Percentiles rank a stretch among this genome's conserved stretches.
These are phyloP conservation scores for Sinocyclocheilus anshuiensis DNA, from an alignment of 2,113 vertebrate species.

Conservation along the genomic window DNA sequence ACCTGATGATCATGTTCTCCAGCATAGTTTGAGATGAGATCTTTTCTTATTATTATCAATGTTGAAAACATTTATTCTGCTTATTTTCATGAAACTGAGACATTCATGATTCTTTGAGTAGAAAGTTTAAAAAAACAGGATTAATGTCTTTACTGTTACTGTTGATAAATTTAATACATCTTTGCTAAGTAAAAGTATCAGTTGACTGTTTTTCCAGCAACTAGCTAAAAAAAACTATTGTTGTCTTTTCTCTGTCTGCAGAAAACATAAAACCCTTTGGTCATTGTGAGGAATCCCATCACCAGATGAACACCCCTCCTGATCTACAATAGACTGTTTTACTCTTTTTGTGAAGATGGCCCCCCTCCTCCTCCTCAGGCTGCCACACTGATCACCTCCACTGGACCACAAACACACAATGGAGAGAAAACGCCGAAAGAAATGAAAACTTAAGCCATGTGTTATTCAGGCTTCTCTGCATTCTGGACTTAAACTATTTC, in stretches of 20 bases:
- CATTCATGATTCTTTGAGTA: neutral
- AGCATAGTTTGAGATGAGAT: neutral
- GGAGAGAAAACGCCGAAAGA: slow-evolving; percentile 99
- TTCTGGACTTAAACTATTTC: slow-evolving; percentile 72
- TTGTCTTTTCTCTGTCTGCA: slow-evolving; percentile 24
- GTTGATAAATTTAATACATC: neutral
- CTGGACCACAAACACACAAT: slow-evolving; percentile 75
- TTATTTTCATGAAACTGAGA: neutral
- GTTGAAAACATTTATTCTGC: neutral
- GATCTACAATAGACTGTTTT: slow-evolving; percentile 24
- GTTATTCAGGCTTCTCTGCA: slow-evolving; percentile 72
- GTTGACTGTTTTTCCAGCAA: neutral
- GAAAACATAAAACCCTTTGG: neutral
- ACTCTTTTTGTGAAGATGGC: slow-evolving; percentile 64
- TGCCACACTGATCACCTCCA: slow-evolving; percentile 66
- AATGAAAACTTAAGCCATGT: slow-evolving; percentile 78
- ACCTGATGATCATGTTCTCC: neutral
- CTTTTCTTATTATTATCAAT: neutral
- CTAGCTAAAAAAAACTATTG: neutral
- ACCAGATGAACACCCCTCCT: neutral
- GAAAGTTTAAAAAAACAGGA: neutral
- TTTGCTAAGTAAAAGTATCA: neutral
- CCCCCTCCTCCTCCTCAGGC: slow-evolving; percentile 55
- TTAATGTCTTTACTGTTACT: neutral
- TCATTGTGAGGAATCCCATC: neutral